Evolutionary conservation across 1,140 invertebrate species (phyloP).

Genomic region (Brachionus asplanchnoidis): DNA sequence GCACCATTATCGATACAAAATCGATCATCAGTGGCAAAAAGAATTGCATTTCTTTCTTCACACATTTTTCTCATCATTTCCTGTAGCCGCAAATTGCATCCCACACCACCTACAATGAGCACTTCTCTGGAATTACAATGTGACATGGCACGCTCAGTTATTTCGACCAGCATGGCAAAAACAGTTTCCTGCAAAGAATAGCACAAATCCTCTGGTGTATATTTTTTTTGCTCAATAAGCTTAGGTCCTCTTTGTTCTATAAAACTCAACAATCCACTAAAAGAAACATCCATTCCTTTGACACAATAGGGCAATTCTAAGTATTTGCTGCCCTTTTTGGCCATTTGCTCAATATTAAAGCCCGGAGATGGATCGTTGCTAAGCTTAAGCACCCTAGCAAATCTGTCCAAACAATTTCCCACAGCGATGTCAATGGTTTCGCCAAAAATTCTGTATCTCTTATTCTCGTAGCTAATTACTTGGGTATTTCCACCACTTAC

Average conservation of each 20-base stretch:
- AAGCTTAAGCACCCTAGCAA: slow-evolving; percentile 81
- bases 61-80: slow-evolving; percentile 97
- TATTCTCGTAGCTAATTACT: slow-evolving; percentile 82
- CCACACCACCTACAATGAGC: slow-evolving; percentile 64
- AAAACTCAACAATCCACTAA: slow-evolving; percentile 86
- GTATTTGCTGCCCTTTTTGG: slow-evolving; percentile 86
- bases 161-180: slow-evolving; percentile 98
- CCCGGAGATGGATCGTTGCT: slow-evolving; percentile 99
- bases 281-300: slow-evolving; percentile 98
- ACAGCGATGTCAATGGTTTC: slow-evolving; percentile 99
- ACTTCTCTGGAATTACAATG: slow-evolving; percentile 77
- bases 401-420: slow-evolving; percentile 96
- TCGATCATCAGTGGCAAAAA: slow-evolving; percentile 65
- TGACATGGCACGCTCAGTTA: slow-evolving; percentile 96
- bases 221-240: slow-evolving; percentile 57
- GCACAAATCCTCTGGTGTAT: slow-evolving; percentile 84
- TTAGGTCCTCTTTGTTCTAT: slow-evolving; percentile 49
- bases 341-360: slow-evolving; percentile 96
- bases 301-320: slow-evolving; percentile 82
- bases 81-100: slow-evolving; percentile 80
- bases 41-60: slow-evolving; percentile 74
- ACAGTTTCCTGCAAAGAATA: slow-evolving; percentile 96
- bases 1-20: slow-evolving; percentile 99
- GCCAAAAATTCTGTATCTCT: slow-evolving; percentile 92
- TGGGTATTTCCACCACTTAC: slow-evolving; percentile 99